Base-by-base conservation (phyloP, 2,113 vertebrate genomes). In the Phodopus roborovskii region DNA sequence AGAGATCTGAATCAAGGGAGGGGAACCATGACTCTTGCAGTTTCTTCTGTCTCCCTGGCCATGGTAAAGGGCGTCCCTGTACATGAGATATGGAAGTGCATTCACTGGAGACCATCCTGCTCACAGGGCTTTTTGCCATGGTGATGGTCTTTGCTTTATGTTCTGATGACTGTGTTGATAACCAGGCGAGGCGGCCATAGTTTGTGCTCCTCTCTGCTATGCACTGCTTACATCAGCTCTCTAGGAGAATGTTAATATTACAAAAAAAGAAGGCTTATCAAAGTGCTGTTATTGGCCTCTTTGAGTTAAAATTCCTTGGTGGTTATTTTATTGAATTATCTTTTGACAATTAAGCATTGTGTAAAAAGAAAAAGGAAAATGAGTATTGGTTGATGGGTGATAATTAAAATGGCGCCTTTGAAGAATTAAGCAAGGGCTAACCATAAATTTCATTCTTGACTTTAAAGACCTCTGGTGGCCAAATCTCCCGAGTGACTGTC, bases 301-400 rank as follows among this genome's bases (percentile, higher is more conserved):
- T 87, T 62, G 30, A 86, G 42, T 94, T 85, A 68, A 93, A 68
- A 71, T 42, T 58, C 36, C 24, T 88, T 58, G 48, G 26, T 39
- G 33, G 28, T 58, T 56, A 58, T 42, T 74, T 73, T 53, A 50
- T 70, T 87, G 45, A 58, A 58, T 74, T 42, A 58, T 28, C 50
- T 42, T 83, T 88, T 73, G n/a, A 73, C 48, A 68, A 50, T 56
- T 73, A 71, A 53, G 48, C 24, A 17, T 73, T 73, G 8, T 7
- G 50, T 42, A 74, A 74, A 48, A 73, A 73, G 36, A 71, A 58
- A 24, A 56, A 84, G 26, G 26, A 62, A 88, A 12, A 58, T 58
- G 68, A 16, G 5, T 8, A 19, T 28, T 73, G 36, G 3, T 74
- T 56, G 36, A 28, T 30, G 30, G 68, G 70, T 74, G 70, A n/a